Percentiles rank a stretch among this genome's conserved stretches.
Conservation (phyloP, 1,140 invertebrate genomes). For the Drosophila mauritiana region DNA sequence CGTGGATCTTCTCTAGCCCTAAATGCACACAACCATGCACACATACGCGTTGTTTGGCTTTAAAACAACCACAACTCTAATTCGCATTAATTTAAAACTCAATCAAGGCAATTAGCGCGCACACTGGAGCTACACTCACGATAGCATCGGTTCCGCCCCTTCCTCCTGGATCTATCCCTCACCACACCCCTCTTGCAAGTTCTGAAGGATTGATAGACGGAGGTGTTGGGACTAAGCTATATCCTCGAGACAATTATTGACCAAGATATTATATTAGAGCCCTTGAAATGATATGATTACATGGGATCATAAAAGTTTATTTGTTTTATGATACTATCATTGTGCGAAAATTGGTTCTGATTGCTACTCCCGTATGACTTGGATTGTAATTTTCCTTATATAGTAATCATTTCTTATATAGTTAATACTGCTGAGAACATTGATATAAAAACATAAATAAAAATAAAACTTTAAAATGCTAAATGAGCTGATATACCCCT, state of each 20-base stretch:
- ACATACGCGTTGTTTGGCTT: constrained; percentile 45
- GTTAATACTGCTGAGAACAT: no score
- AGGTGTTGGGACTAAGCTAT: constrained; percentile 1
- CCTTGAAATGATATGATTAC: no score
- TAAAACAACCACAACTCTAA: constrained; percentile 69
- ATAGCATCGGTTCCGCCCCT: constrained; percentile 25
- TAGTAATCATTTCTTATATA: no score
- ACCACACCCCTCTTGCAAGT: constrained; percentile 24
- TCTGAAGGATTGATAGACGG: constrained; percentile 3
- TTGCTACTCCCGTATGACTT: no score
- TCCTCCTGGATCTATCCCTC: neutral
- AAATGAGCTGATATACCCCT: neutral
- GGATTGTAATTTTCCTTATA: no score
- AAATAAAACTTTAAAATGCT: neutral
- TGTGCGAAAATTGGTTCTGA: no score
- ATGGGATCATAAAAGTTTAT: no score
- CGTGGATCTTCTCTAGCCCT: constrained; percentile 11
- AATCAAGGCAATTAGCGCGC: constrained; percentile 80
- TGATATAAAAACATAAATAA: no score
- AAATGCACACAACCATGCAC: constrained; percentile 9
- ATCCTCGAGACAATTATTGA: constrained; percentile 1
- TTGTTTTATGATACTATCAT: no score
- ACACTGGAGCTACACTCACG: constrained; percentile 60
- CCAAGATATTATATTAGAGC: no score
- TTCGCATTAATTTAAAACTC: constrained; percentile 83